Conservation (phyloP, 2,113 vertebrate species). For the Scalopus aquaticus region DNA sequence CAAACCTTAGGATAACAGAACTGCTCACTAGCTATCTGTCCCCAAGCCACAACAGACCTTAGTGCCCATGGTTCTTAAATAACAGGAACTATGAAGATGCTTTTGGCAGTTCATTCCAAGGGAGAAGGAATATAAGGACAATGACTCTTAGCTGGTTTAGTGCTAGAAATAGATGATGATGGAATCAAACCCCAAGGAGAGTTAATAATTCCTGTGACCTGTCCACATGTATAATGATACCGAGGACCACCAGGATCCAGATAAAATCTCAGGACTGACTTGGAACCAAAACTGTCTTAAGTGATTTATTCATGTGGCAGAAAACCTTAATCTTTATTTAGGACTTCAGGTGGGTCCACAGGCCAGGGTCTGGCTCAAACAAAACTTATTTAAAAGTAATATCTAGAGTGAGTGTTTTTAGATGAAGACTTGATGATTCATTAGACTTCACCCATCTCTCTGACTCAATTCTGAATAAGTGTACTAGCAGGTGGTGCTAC, state of each 20-base stretch:
- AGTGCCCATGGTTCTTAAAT: background rate
- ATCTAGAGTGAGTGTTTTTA: background rate
- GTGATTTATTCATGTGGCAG: background rate
- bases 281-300: background rate
- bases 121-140: background rate
- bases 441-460: background rate
- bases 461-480: constrained; percentile 55
- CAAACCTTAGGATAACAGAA: background rate
- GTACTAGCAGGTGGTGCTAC: constrained; percentile 50
- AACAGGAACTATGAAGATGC: background rate
- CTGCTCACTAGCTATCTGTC: background rate
- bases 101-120: background rate
- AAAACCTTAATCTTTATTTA: background rate
- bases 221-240: background rate
- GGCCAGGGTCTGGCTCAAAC: background rate
- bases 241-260: background rate
- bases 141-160: background rate
- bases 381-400: background rate
- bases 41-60: background rate
- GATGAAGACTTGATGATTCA: constrained; percentile 35
- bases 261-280: background rate
- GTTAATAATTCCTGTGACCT: background rate
- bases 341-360: background rate
- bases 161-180: background rate
- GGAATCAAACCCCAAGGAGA: background rate